phyloP scores from a whole-genome alignment of 2,888 invertebrate species.

The Cybosia mesomella region DNA sequence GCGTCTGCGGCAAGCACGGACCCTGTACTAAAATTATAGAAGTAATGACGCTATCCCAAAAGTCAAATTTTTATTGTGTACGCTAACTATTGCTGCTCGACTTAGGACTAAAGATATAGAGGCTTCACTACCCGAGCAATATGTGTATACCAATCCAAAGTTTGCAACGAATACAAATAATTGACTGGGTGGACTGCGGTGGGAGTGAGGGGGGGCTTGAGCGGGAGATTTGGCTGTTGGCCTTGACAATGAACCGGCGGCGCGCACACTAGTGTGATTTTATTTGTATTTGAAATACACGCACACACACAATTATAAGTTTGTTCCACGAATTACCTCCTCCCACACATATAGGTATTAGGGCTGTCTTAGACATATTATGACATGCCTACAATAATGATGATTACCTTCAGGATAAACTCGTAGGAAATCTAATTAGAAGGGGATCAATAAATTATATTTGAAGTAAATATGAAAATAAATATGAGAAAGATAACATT shows the following conservation, averaged over 20 bases:
- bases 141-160: conserved; percentile 63
- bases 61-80: conserved; percentile 46
- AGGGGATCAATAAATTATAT: not conserved
- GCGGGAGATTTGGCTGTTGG: conserved; percentile 85
- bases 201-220: conserved; percentile 72
- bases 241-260: conserved; percentile 86
- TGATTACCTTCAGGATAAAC: not conserved
- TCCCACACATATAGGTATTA: conserved; percentile 76
- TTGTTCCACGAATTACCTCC: conserved; percentile 82
- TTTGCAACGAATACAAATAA: conserved; percentile 76
- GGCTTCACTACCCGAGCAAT: conserved; percentile 62
- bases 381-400: conserved; percentile 22
- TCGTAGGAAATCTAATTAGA: conserved; percentile 20
- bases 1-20: conserved; percentile 61
- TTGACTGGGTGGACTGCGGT: conserved; percentile 69
- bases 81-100: conserved; percentile 66
- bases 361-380: conserved; percentile 63
- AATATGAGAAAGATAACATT: not conserved
- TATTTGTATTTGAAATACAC: conserved; percentile 71
- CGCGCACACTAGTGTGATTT: conserved; percentile 71
- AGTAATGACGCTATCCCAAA: conserved; percentile 48
- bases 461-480: not conserved
- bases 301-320: conserved; percentile 64
- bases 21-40: conserved; percentile 55
- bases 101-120: conserved; percentile 45